These are phyloP conservation scores for Etheostoma perlongum DNA, from an alignment of 2,797 vertebrate genomes.

Conservation along the genomic window DNA sequence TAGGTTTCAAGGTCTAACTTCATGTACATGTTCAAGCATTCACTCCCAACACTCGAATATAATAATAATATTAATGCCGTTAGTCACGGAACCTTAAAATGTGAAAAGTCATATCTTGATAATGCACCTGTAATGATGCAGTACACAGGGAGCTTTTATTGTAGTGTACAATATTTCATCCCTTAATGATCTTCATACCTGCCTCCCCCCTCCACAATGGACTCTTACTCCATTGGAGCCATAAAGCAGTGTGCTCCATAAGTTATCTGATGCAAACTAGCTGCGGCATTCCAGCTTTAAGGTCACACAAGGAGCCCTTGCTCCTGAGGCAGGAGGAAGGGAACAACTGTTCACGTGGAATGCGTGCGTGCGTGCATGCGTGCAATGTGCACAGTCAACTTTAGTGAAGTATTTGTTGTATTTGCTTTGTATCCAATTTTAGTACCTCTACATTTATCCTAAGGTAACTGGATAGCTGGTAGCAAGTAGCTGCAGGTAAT, in stretches of 20 bases:
- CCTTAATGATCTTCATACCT: conserved; percentile 24
- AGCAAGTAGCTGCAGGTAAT: background rate
- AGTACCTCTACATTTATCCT: background rate
- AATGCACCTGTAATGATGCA: conserved; percentile 41
- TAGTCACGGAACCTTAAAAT: conserved; percentile 19
- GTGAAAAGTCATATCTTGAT: conserved; percentile 7
- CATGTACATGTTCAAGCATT: background rate
- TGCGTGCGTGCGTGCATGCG: background rate
- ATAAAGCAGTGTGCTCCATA: conserved; percentile 51
- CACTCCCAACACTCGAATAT: background rate
- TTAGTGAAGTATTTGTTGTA: conserved; percentile 39
- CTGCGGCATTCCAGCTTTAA: conserved; percentile 66
- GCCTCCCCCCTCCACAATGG: background rate
- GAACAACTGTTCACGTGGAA: conserved; percentile 50
- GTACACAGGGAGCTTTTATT: conserved; percentile 31
- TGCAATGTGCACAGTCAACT: conserved; percentile 30
- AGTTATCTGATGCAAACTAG: conserved; percentile 72
- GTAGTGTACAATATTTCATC: conserved; percentile 43
- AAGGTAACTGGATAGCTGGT: background rate
- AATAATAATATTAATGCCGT: background rate
- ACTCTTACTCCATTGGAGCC: conserved; percentile 43
- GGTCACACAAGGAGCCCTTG: conserved; percentile 73
- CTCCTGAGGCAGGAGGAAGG: conserved; percentile 60
- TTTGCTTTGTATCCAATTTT: conserved; percentile 28
- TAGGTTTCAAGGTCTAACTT: background rate